Conservation (phyloP, 2,888 invertebrate genomes). For the Pristionchus exspectatus region DNA sequence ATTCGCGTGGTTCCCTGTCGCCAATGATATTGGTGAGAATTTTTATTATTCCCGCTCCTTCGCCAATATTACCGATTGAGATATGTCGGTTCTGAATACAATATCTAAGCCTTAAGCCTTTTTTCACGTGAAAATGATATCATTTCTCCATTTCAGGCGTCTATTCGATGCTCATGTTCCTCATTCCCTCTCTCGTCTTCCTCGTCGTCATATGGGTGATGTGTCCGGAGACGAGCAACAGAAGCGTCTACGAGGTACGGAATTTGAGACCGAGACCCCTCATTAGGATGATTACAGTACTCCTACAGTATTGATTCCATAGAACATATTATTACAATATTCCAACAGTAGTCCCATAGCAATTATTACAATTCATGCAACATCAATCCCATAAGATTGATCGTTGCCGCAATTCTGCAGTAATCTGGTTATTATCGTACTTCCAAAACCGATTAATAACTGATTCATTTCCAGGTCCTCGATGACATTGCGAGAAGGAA, state of each 20-base stretch:
- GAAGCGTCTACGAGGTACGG: neutral
- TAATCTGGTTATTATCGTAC: too few relatives aligned
- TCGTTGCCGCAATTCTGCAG: too few relatives aligned
- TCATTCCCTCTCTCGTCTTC: neutral
- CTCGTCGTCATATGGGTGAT: constrained; percentile 1
- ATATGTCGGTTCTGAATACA: too few relatives aligned
- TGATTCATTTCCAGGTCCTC: neutral
- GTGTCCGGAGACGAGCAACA: constrained; percentile 3
- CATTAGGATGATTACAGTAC: too few relatives aligned
- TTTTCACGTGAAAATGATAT: neutral
- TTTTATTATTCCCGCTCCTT: constrained; percentile 50
- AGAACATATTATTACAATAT: too few relatives aligned
- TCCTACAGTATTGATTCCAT: too few relatives aligned
- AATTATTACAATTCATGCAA: too few relatives aligned
- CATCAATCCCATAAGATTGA: too few relatives aligned
- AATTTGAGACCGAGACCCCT: neutral
- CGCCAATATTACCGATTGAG: too few relatives aligned
- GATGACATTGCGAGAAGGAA: constrained; percentile 21
- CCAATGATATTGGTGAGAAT: constrained; percentile 35
- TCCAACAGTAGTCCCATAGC: too few relatives aligned
- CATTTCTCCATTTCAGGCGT: neutral
- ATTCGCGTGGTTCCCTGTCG: constrained; percentile 43
- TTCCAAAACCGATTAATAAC: neutral
- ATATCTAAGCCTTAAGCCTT: constrained; percentile 21
- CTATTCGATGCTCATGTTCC: constrained; percentile 2